phyloP scores from a whole-genome alignment of 2,888 invertebrate species.

The Melolontha melolontha region DNA sequence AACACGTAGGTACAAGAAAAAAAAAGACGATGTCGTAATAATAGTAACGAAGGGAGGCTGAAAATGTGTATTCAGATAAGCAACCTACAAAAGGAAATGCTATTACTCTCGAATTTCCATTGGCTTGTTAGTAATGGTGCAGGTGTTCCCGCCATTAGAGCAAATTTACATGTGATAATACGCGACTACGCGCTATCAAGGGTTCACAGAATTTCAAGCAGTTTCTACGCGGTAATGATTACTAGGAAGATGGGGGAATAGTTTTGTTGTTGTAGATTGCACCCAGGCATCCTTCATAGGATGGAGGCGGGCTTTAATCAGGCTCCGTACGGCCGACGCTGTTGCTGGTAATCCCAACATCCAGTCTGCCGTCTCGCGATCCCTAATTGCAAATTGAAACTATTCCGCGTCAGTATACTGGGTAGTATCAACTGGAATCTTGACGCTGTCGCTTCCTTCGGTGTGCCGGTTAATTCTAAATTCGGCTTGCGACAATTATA shows the following conservation, averaged over 20 bases:
- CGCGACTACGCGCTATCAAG: neutral
- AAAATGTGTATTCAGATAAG: too few relatives aligned
- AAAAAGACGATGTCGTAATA: too few relatives aligned
- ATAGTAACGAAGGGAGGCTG: too few relatives aligned
- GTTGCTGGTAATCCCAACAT: slow-evolving; percentile 44
- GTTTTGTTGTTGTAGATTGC: too few relatives aligned
- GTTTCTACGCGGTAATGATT: neutral
- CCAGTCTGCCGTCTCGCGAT: slow-evolving; percentile 45
- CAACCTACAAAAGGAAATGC: too few relatives aligned
- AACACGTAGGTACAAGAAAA: too few relatives aligned
- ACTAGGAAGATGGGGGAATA: too few relatives aligned
- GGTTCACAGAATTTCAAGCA: neutral
- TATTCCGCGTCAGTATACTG: slow-evolving; percentile 47
- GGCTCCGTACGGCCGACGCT: slow-evolving; percentile 31
- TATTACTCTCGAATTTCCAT: neutral
- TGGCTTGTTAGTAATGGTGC: neutral
- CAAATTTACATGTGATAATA: slow-evolving; percentile 23
- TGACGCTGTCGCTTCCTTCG: too few relatives aligned
- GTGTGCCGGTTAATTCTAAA: too few relatives aligned
- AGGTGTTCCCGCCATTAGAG: slow-evolving; percentile 15
- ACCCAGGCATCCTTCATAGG: too few relatives aligned
- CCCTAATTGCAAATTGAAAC: slow-evolving; percentile 53
- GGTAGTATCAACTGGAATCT: too few relatives aligned
- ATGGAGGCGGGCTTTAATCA: slow-evolving; percentile 41
- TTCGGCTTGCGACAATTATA: too few relatives aligned